Evolutionary conservation across 2,797 vertebrate species (phyloP), one percentile per base, ranked within the genome.

Genomic region (Nannoperca obscura): DNA sequence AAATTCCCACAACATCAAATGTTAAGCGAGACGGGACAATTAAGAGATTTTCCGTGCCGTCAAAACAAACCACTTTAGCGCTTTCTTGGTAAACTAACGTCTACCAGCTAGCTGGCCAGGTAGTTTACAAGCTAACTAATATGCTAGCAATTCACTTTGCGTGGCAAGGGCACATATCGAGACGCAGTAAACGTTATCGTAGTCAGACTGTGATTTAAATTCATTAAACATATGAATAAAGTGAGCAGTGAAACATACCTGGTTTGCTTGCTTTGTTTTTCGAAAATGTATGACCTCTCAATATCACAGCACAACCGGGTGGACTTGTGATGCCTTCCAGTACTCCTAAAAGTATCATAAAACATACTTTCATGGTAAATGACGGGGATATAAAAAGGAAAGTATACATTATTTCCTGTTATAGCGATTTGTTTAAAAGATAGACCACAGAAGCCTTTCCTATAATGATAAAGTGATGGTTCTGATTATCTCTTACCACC

Each of bases 221-320:
- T 4, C 5, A 14, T 27, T 17, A 15, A 9, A 27, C 0, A 52
- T 9, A 8, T 19, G 0, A 27, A 36, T 7, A 2, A 1, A 12
- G 14, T n/a, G 5, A 27, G 32, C 4, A 6, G 1, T 1, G 3
- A 60, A 0, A 86, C 86, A 0, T 80, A 93, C 91, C 89, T 86
- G 63, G 1, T 61, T 19, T 65, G 47, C 32, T 66, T 58, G 65
- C 50, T 20, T 32, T 38, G 34, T 36, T 62, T 71, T 57, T 59
- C 24, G 19, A 24, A 71, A 85, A 87, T 74, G 83, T 89, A 68
- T 93, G 93, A 94, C 93, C 93, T 93, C 93, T 93, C 86, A 93
- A 91, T 94, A 92, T 86, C 90, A 88, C 88, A 46, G 80, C 75
- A 54, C 64, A 62, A 22, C 71, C 74, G 54, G 80, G 69, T 83